Evolutionary conservation across 2,888 invertebrate genomes (phyloP), one percentile per base, ranked within the genome.

Genomic region (Drosophila longiperda): DNA sequence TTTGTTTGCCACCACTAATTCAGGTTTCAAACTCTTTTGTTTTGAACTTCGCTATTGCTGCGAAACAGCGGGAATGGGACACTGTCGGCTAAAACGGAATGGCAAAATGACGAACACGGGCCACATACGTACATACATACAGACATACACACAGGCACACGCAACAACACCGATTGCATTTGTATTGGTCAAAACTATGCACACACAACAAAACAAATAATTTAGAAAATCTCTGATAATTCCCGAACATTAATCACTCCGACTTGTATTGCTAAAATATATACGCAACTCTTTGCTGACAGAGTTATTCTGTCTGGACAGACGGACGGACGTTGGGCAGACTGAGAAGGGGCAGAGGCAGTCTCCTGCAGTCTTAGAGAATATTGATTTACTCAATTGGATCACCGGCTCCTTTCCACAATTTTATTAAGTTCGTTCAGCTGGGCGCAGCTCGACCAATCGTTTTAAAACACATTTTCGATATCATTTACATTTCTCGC

Each of bases 321-420:
- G 40, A 60, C 70, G 29, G 26, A 53, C 63, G 58, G 60, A 33
- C 12, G 17, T 45, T 45, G 23, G 8, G 1, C 23, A 23, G 64
- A 71, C 67, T 55, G 42, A 70, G 52, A 64, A 45, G 15, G 17
- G 33, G 45, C 38, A 68, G 50, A 73, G 57, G 67, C 66, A 32
- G 23, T 45, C 45, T 40, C 62, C 48, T 36, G 50, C 54, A 52
- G 20, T 48, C 48, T 50, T 53, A 53, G 63, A 71, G 65, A 89
- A 89, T 87, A 84, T 84, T 84, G 89, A 89, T 84, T 89, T 70
- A 87, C 84, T 81, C 68, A 73, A 42, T 49, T 87, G 64, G 15
- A 40, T 48, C 48, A 73, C 76, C 89, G 85, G 87, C n/a, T 82
- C 50, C 40, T 54, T 42, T 17, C 15, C 17, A 40, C 17, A 40